Conservation (phyloP, 2,113 vertebrate genomes). For the Parus major region DNA sequence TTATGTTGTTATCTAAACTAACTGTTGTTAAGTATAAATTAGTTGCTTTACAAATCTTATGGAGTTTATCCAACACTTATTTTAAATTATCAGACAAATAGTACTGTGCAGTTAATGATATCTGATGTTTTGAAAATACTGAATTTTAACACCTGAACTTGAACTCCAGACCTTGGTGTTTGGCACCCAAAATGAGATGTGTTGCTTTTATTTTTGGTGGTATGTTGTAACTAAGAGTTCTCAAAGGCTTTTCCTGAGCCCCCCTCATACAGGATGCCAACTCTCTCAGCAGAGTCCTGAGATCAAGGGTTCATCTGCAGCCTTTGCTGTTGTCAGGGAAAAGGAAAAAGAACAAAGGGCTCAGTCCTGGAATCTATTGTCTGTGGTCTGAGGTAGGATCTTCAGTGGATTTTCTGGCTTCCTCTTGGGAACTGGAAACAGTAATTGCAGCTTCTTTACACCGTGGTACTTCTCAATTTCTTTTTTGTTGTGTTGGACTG, state of each 20-base stretch:
- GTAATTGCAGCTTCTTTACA: background rate
- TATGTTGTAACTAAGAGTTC: background rate
- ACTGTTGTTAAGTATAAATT: background rate
- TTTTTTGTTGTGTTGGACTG: background rate
- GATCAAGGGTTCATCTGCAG: background rate
- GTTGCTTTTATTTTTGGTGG: background rate
- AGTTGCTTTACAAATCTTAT: background rate
- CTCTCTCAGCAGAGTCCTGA: background rate
- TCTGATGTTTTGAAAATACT: background rate
- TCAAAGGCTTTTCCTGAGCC: background rate
- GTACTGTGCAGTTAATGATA: background rate
- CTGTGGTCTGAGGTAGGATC: background rate
- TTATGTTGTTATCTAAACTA: background rate
- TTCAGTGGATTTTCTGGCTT: background rate
- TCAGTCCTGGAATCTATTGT: background rate
- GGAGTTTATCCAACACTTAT: background rate
- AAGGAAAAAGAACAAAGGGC: background rate
- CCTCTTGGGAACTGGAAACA: background rate
- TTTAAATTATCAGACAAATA: background rate
- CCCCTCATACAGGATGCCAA: background rate
- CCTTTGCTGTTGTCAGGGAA: background rate
- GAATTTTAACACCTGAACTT: background rate
- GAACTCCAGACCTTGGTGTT: background rate
- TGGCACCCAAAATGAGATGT: background rate
- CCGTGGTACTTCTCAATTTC: background rate